phyloP scores from a whole-genome alignment of 1,140 invertebrate genomes.

The Medauroidea extradentata region DNA sequence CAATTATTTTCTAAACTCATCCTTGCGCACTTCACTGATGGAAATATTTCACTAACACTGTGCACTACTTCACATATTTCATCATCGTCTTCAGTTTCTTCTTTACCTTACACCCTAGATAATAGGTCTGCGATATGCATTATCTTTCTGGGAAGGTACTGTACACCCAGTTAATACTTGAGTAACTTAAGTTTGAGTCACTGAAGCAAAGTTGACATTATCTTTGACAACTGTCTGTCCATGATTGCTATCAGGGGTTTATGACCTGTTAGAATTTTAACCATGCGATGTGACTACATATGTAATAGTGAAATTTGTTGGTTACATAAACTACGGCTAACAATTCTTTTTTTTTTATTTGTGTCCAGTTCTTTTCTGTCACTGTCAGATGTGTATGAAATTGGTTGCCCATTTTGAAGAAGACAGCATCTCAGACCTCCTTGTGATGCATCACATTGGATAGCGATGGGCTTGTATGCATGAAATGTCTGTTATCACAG shows the following conservation, averaged over 20 bases:
- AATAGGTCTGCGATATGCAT: neutral
- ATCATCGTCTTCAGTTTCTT: neutral
- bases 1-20: neutral
- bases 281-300: slow-evolving; percentile 37
- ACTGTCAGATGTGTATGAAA: slow-evolving; percentile 36
- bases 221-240: slow-evolving; percentile 28
- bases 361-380: slow-evolving; percentile 2
- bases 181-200: slow-evolving; percentile 31
- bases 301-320: slow-evolving; percentile 41
- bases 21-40: neutral
- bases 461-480: slow-evolving; percentile 17
- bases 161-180: slow-evolving; percentile 29
- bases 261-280: slow-evolving; percentile 37
- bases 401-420: slow-evolving; percentile 30
- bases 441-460: slow-evolving; percentile 35
- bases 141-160: slow-evolving; percentile 19
- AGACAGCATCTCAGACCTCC: slow-evolving; percentile 34
- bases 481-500: slow-evolving; percentile 31
- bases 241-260: slow-evolving; percentile 33
- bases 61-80: neutral
- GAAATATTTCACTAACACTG: neutral
- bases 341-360: slow-evolving; percentile 16
- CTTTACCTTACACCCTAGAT: neutral
- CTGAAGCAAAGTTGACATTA: slow-evolving; percentile 33
- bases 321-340: slow-evolving; percentile 19